Evolutionary conservation across 2,113 vertebrate species (phyloP).

Genomic region (Ptilorrhoa leucosticta): DNA sequence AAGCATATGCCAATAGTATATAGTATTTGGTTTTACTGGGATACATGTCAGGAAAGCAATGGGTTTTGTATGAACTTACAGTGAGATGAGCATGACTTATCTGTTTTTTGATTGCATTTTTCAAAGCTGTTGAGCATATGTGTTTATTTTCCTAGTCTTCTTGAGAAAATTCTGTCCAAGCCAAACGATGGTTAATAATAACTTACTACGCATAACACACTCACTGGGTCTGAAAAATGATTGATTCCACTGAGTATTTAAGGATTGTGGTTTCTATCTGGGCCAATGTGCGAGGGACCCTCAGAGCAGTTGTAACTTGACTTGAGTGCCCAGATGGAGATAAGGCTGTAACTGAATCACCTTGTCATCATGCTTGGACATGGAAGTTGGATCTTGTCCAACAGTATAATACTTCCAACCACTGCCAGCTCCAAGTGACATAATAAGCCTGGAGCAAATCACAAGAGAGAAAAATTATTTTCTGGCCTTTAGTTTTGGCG

Average conservation of each 20-base stretch:
- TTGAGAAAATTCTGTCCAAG: background rate
- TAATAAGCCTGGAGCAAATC: background rate
- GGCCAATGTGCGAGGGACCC: accelerated
- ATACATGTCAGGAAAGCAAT: background rate
- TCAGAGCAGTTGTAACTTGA: background rate
- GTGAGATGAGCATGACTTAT: background rate
- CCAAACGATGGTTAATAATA: background rate
- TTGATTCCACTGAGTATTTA: background rate
- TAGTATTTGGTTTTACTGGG: background rate
- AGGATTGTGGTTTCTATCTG: background rate
- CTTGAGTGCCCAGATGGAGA: background rate
- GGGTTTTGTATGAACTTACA: background rate
- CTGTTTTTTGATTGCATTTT: background rate
- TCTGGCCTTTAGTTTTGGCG: background rate
- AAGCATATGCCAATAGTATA: background rate
- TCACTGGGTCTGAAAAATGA: background rate
- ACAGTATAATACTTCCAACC: background rate
- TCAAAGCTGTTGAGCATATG: background rate
- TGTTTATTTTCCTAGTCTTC: background rate
- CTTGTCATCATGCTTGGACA: background rate
- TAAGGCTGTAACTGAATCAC: background rate
- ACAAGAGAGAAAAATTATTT: background rate
- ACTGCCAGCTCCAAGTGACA: background rate
- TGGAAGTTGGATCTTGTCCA: background rate
- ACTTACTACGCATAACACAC: background rate